A percentile compares a stretch with the other conserved stretches of the same genome.
Conservation (phyloP, 2,888 invertebrate species). For the Neria commutata region DNA sequence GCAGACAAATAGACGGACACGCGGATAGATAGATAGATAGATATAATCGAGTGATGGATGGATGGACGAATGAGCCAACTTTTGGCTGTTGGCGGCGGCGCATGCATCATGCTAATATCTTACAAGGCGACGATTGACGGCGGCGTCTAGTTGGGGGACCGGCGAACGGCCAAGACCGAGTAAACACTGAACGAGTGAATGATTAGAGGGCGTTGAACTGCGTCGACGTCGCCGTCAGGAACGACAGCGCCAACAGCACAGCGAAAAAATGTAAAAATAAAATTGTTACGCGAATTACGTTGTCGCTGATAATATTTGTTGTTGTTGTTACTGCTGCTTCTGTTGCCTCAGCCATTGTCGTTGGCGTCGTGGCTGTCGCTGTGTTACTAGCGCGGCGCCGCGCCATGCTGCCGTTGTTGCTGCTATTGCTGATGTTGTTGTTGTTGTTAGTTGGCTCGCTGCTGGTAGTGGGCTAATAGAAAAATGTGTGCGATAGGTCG, state of each 20-base stretch:
- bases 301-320: constrained; percentile 20
- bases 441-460: constrained; percentile 1
- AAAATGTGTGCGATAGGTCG: constrained; percentile 9
- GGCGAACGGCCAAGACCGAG: constrained; percentile 11
- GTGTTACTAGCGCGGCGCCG: constrained; percentile 29
- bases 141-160: background rate
- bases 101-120: too few species aligned
- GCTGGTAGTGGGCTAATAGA: constrained; percentile 16
- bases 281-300: constrained; percentile 12
- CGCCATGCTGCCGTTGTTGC: constrained; percentile 17
- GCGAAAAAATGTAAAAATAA: background rate
- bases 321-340: too few species aligned
- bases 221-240: background rate
- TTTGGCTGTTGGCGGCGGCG: background rate
- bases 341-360: constrained; percentile 8
- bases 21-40: constrained; percentile 1
- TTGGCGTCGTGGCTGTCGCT: constrained; percentile 18
- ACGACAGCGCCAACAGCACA: constrained; percentile 13
- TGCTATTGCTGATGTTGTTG: background rate
- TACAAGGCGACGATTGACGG: too few species aligned
- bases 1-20: background rate
- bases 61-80: background rate
- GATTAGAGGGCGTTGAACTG: background rate
- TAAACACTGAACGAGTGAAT: background rate
- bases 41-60: background rate